Percentiles rank a stretch among this genome's conserved stretches.
These are phyloP conservation scores for Pterostichus madidus DNA, from an alignment of 2,888 invertebrate species.

Conservation along the genomic window DNA sequence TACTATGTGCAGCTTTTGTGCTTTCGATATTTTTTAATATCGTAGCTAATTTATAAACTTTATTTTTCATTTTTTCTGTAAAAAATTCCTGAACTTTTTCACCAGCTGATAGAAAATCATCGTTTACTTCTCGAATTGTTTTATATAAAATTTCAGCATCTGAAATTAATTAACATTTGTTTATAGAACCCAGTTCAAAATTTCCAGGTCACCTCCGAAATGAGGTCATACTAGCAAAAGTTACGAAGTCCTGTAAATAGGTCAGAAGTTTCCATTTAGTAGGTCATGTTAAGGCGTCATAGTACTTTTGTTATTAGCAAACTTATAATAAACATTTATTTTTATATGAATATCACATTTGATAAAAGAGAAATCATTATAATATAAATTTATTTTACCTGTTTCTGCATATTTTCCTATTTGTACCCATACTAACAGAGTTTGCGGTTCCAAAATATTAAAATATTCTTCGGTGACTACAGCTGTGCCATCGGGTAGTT, in stretches of 20 bases:
- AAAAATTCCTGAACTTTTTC: constrained; percentile 87
- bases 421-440: constrained; percentile 82
- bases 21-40: constrained; percentile 78
- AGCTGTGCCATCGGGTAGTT: constrained; percentile 83
- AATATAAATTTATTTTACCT: constrained; percentile 51
- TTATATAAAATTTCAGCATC: constrained; percentile 87
- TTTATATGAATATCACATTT: no score
- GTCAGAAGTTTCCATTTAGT: constrained; percentile 11
- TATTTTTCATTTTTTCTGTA: constrained; percentile 82
- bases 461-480: constrained; percentile 89
- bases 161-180: constrained; percentile 72
- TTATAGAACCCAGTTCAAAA: not conserved
- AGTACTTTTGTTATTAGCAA: constrained; percentile 4
- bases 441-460: constrained; percentile 86
- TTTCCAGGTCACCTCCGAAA: constrained; percentile 23
- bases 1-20: constrained; percentile 80
- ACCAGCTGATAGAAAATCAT: constrained; percentile 85
- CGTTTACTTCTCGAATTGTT: constrained; percentile 83
- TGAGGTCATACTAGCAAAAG: constrained; percentile 32
- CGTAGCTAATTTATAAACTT: constrained; percentile 78
- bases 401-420: constrained; percentile 75
- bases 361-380: no score
- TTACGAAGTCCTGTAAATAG: constrained; percentile 12
- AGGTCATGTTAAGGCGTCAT: constrained; percentile 41
- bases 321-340: not conserved